A percentile compares a stretch with the other conserved stretches of the same genome.
Conservation (phyloP, 2,797 vertebrate genomes). For the Sebastes taczanowskii region DNA sequence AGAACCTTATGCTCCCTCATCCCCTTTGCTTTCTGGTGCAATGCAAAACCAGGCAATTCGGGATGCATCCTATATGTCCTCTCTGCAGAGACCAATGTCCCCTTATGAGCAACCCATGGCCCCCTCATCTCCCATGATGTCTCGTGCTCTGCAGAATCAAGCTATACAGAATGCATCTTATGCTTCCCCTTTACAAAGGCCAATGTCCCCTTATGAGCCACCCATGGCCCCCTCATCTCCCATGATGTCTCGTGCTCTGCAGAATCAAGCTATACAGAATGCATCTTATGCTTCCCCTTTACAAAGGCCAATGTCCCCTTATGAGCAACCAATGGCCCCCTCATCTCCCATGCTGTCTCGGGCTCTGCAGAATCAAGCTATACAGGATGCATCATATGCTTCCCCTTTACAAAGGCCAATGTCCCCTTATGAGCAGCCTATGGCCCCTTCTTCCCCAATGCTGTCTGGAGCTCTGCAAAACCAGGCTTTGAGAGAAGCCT, state of each 20-base stretch:
- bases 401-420: slow-evolving; percentile 63
- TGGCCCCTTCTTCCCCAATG: slow-evolving; percentile 59
- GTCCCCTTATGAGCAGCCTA: slow-evolving; percentile 56
- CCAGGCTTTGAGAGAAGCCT: slow-evolving; percentile 66
- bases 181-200: slow-evolving; percentile 46
- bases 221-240: slow-evolving; percentile 48
- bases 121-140: slow-evolving; percentile 41
- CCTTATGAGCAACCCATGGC: slow-evolving; percentile 23
- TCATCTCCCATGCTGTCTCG: slow-evolving; percentile 49
- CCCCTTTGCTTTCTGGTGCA: slow-evolving; percentile 58
- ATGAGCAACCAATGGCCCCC: background rate
- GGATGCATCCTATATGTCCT: slow-evolving; percentile 45
- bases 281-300: slow-evolving; percentile 44
- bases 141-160: slow-evolving; percentile 57
- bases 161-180: slow-evolving; percentile 51
- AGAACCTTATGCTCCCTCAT: slow-evolving; percentile 45
- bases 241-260: slow-evolving; percentile 57
- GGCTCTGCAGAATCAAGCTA: background rate
- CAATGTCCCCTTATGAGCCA: slow-evolving; percentile 22
- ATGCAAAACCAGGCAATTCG: slow-evolving; percentile 67
- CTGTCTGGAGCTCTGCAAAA: slow-evolving; percentile 74
- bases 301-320: slow-evolving; percentile 37
- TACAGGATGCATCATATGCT: slow-evolving; percentile 29
- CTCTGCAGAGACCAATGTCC: slow-evolving; percentile 10
- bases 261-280: slow-evolving; percentile 60